These are phyloP conservation scores for Drosophila parvula DNA, from an alignment of 1,140 invertebrate genomes.

Conservation along the genomic window DNA sequence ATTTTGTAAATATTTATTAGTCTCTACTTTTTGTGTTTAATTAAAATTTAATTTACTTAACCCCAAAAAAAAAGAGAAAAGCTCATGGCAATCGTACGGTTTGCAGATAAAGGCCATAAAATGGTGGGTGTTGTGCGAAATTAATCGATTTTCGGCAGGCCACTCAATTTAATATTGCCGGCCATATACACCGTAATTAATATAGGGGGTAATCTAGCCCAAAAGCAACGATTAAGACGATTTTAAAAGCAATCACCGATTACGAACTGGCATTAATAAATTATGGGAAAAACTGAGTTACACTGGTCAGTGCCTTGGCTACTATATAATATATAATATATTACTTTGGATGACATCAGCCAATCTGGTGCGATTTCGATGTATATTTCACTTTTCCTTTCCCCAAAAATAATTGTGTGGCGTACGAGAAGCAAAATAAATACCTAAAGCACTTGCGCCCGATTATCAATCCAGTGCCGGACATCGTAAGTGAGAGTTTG, in stretches of 20 bases:
- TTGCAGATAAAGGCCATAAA: slow-evolving; percentile 2
- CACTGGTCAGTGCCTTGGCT: background rate
- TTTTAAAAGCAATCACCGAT: background rate
- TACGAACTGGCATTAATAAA: background rate
- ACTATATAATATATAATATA: background rate
- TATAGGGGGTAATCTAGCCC: slow-evolving; percentile 3
- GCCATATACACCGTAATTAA: slow-evolving; percentile 10
- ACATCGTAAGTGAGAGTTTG: slow-evolving; percentile 62
- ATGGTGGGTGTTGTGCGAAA: slow-evolving; percentile 8
- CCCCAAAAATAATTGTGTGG: background rate
- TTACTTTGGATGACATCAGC: slow-evolving; percentile 14
- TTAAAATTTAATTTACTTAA: background rate
- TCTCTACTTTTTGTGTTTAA: background rate
- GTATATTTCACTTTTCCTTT: slow-evolving; percentile 20
- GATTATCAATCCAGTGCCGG: slow-evolving; percentile 44
- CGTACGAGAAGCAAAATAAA: background rate
- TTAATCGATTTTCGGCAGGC: slow-evolving; percentile 10
- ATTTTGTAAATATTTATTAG: background rate
- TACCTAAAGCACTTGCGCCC: slow-evolving; percentile 3
- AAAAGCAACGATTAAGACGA: slow-evolving; percentile 1
- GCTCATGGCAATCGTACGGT: slow-evolving; percentile 1
- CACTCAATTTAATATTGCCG: slow-evolving; percentile 13
- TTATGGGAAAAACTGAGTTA: background rate
- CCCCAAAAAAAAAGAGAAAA: background rate
- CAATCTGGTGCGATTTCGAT: slow-evolving; percentile 14